Conservation (phyloP, 2,888 invertebrate genomes). For the Notocelia uddmanniana region DNA sequence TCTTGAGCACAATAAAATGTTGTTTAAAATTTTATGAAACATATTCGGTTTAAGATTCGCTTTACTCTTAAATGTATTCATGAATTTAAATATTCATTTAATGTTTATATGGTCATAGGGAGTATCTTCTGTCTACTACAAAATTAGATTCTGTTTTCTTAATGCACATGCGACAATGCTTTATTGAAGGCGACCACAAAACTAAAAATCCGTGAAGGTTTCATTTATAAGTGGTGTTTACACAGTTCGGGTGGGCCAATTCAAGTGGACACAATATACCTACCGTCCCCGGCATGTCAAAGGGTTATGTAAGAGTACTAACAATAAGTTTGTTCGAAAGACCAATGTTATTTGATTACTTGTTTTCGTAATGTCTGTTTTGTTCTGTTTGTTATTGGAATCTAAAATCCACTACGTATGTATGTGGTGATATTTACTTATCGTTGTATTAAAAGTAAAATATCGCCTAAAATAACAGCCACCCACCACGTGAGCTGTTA, state of each 20-base stretch:
- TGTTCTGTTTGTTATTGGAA: not conserved
- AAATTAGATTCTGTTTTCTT: not conserved
- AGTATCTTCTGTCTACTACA: not conserved
- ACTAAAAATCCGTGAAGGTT: no score
- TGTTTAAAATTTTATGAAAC: no score
- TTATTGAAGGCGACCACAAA: not conserved
- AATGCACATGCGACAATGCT: not conserved
- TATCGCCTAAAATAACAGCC: constrained; percentile 9
- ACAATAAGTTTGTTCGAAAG: not conserved
- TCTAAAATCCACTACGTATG: not conserved
- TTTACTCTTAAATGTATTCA: no score
- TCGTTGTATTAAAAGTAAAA: not conserved
- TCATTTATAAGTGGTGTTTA: not conserved
- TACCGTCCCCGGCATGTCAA: not conserved
- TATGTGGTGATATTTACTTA: constrained; percentile 9
- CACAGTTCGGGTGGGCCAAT: not conserved
- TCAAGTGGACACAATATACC: not conserved
- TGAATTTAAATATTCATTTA: not conserved
- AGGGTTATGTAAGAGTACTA: not conserved
- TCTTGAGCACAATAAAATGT: no score
- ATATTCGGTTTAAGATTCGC: no score
- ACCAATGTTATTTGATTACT: constrained; percentile 1
- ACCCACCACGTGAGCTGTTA: constrained; percentile 11
- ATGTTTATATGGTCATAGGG: not conserved
- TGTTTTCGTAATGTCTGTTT: not conserved